Evolutionary conservation across 2,113 vertebrate species (phyloP).

Genomic region (Haplotaxodon microlepis): DNA sequence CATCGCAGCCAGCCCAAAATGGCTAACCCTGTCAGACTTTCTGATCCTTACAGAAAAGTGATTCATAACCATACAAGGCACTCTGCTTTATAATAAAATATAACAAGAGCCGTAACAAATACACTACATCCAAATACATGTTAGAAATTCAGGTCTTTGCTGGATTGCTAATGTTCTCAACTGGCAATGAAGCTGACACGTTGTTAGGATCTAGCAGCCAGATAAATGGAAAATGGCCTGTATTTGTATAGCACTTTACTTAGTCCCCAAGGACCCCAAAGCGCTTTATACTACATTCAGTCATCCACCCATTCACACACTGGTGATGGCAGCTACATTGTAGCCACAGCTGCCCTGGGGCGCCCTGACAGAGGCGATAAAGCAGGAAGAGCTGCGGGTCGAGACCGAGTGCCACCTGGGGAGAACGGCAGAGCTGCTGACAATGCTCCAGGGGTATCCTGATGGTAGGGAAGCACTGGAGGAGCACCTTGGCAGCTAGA

Average conservation of each 20-base stretch:
- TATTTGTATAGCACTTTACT: not conserved
- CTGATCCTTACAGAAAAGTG: not conserved
- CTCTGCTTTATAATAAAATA: not conserved
- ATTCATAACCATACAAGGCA: not conserved
- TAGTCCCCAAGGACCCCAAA: not conserved
- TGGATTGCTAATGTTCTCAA: not conserved
- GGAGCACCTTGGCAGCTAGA: too few relatives aligned
- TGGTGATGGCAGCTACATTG: not conserved
- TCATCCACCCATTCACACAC: too few relatives aligned
- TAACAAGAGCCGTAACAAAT: not conserved
- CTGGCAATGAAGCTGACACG: not conserved
- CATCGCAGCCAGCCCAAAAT: not conserved
- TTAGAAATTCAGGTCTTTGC: not conserved
- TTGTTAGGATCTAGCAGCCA: not conserved
- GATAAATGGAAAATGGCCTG: accelerated
- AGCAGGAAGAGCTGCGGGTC: not conserved
- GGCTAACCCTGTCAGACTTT: not conserved
- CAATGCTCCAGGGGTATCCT: not conserved
- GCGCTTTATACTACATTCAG: accelerated
- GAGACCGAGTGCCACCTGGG: not conserved
- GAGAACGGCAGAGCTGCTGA: not conserved
- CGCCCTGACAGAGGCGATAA: not conserved
- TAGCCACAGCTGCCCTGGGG: not conserved
- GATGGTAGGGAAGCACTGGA: not conserved
- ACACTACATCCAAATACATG: not conserved